Evolutionary conservation across 2,888 invertebrate genomes (phyloP).

Genomic region (Plebejus argus): DNA sequence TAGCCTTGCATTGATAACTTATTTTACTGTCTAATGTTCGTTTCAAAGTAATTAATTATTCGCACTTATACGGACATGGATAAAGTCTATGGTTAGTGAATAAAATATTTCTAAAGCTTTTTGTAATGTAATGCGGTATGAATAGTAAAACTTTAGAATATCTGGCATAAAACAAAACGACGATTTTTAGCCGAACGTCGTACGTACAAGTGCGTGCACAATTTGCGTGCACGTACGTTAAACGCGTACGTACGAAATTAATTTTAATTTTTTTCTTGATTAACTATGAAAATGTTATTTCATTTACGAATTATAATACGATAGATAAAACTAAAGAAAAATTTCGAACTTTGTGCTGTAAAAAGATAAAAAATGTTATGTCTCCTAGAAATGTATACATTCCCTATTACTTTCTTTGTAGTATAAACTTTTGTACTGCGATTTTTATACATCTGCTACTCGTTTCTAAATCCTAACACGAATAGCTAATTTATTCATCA

Average conservation of each 20-base stretch:
- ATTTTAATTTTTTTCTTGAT: neutral
- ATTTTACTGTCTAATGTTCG: slow-evolving; percentile 25
- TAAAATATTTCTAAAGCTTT: neutral
- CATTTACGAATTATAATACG: neutral
- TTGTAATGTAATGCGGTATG: neutral
- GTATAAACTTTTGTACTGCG: slow-evolving; percentile 22
- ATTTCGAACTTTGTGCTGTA: neutral
- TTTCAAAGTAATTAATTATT: slow-evolving; percentile 29
- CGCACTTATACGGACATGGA: slow-evolving; percentile 19
- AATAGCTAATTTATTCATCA: slow-evolving; percentile 40
- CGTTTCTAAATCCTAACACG: slow-evolving; percentile 8
- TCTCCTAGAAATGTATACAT: neutral
- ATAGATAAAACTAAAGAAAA: neutral
- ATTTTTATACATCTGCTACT: slow-evolving; percentile 12
- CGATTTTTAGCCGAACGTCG: neutral
- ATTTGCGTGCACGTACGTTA: neutral
- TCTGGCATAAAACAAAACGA: neutral
- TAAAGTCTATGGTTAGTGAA: neutral
- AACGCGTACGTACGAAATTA: neutral
- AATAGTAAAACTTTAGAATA: neutral
- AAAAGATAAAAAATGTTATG: neutral
- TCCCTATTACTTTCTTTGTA: neutral
- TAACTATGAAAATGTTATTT: neutral
- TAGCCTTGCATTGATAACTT: slow-evolving; percentile 23
- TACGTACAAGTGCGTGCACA: neutral